Base-by-base conservation (phyloP, 2,797 vertebrate species). In the Crax fasciolata region DNA sequence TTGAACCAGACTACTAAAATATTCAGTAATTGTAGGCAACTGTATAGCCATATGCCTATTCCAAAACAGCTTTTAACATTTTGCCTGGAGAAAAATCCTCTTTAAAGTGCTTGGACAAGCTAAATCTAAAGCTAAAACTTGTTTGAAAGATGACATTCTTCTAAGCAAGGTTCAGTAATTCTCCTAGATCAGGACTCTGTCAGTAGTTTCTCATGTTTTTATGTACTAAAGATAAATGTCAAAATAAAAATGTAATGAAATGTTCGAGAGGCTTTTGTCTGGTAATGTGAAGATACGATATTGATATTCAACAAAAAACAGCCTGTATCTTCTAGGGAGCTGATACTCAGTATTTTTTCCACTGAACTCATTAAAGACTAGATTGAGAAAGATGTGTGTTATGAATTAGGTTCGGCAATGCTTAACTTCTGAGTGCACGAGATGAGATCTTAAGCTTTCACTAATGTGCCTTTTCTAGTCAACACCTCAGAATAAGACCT, bases 101-200 rank as follows among this genome's bases (percentile, higher is more conserved):
- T 96, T 68, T 92, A 76, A 96, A 96, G 90, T 90, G 30, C 86
- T 97, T 97, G 73, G 95, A 94, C 91, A 96, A 96, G 79, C 91
- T 95, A 90, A 90, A 94, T 88, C 81, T 94, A 94, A 96, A 96
- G 68, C 43, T 95, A 94, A 97, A 96, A 92, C 62, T 96, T 96
- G 44, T 94, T 96, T 96, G 79, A 77, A 96, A 96, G 79, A 89
- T 92, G 35, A 59, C 77, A 67, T 93, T 97, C 87, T 96, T 90
- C 52, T 77, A n/a, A 91, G 58, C 44, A 86, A 89, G 24, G 59
- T 96, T 96, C 94, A 66, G 2, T 61, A 90, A 92, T 97, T 96
- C 74, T 95, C 30, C 86, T 88, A 87, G 88, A 93, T 95, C 72
- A 82, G 35, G 89, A 96, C 23, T 17, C 15, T 66, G 58, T 94